phyloP scores from a whole-genome alignment of 1,140 invertebrate species.

The Mercenaria mercenaria region DNA sequence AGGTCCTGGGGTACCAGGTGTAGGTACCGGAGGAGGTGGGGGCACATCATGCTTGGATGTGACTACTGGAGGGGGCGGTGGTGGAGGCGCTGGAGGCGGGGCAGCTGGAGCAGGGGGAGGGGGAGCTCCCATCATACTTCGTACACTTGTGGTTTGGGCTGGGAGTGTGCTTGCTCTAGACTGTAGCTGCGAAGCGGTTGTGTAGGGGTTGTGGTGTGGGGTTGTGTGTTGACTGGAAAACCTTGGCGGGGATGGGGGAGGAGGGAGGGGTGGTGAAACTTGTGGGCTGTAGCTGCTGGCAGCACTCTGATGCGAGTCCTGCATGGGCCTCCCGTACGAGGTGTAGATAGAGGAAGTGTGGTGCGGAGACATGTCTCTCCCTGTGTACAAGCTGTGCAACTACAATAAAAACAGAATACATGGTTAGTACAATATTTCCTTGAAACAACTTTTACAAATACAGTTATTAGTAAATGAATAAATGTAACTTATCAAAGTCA shows the following conservation, averaged over 20 bases:
- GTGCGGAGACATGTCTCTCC: conserved; percentile 45
- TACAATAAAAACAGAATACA: conserved; percentile 47
- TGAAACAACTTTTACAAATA: too few relatives aligned
- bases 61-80: conserved; percentile 66
- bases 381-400: conserved; percentile 35
- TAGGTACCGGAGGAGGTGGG: conserved; percentile 22
- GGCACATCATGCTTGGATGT: neutral
- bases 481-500: too few relatives aligned
- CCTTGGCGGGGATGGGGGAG: conserved; percentile 41
- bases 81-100: conserved; percentile 60
- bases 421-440: conserved; percentile 10
- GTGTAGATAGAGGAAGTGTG: conserved; percentile 50
- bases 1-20: neutral
- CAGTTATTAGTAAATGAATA: too few relatives aligned
- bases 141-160: conserved; percentile 46
- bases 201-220: conserved; percentile 25
- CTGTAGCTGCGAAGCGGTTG: conserved; percentile 31
- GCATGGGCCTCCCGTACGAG: conserved; percentile 29
- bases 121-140: conserved; percentile 14
- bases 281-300: conserved; percentile 25
- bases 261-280: conserved; percentile 40
- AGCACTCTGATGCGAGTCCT: conserved; percentile 46
- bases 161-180: conserved; percentile 60
- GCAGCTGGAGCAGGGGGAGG: conserved; percentile 20
- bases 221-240: conserved; percentile 25